Percentiles rank a stretch among this genome's conserved stretches.
These are phyloP conservation scores for Cryptoleucopteryx plumbea DNA, from an alignment of 2,113 vertebrate species.

Conservation along the genomic window DNA sequence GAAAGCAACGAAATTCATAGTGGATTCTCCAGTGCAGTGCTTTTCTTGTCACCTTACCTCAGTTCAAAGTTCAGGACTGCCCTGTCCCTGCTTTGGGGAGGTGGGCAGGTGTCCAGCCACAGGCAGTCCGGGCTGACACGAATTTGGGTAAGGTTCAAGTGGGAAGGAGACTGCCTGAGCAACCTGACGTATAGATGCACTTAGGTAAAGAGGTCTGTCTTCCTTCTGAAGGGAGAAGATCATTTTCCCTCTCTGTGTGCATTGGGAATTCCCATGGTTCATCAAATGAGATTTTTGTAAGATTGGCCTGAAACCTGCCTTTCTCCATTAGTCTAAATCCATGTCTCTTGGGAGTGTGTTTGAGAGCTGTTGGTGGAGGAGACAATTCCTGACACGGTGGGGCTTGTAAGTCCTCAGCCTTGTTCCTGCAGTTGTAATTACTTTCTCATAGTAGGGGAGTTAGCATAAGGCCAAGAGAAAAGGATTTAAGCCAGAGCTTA, in stretches of 20 bases:
- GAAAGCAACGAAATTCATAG: neutral
- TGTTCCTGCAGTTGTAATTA: neutral
- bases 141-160: neutral
- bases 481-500: neutral
- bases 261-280: neutral
- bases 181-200: neutral
- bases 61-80: neutral
- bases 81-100: neutral
- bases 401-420: neutral
- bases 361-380: neutral
- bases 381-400: neutral
- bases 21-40: accelerated
- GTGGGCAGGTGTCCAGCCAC: neutral
- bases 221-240: neutral
- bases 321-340: neutral
- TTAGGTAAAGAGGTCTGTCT: neutral
- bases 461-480: neutral
- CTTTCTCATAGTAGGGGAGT: neutral
- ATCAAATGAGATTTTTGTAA: neutral
- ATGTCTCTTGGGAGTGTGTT: neutral
- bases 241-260: neutral
- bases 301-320: neutral
- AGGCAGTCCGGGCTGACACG: neutral
- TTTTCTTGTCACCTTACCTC: neutral
- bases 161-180: neutral